A percentile compares a stretch with the other conserved stretches of the same genome.
These are phyloP conservation scores for Numenius phaeopus DNA, from an alignment of 2,797 vertebrate genomes.

Conservation along the genomic window DNA sequence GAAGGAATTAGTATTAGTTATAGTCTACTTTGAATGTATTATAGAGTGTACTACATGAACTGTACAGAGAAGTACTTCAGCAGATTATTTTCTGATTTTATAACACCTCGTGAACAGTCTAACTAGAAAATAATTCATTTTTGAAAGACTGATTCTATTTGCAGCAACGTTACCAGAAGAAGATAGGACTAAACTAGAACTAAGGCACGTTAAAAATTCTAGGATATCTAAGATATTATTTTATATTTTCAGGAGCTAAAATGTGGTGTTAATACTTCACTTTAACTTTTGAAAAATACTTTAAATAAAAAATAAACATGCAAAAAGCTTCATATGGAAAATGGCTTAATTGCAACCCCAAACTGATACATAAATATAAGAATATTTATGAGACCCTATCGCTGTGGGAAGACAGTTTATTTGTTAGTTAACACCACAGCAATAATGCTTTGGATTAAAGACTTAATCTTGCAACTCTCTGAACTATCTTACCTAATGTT, in stretches of 20 bases:
- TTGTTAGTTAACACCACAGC: background rate
- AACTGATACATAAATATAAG: background rate
- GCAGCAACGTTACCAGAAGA: background rate
- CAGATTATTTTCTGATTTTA: background rate
- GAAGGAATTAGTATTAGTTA: background rate
- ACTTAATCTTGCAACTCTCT: slow-evolving; percentile 33
- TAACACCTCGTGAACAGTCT: background rate
- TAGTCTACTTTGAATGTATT: background rate
- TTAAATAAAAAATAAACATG: background rate
- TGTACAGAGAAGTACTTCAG: background rate
- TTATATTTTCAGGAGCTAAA: background rate
- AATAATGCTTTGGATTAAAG: slow-evolving; percentile 23
- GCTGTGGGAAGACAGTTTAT: background rate
- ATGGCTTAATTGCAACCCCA: background rate
- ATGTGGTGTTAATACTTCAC: background rate
- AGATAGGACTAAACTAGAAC: background rate
- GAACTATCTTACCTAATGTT: slow-evolving; percentile 30
- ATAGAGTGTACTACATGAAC: background rate
- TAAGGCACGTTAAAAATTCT: background rate
- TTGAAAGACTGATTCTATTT: background rate
- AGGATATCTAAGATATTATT: background rate
- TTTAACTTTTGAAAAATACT: background rate
- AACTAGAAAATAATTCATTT: background rate
- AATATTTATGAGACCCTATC: background rate
- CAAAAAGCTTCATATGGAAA: background rate